Base-by-base conservation (phyloP, 1,140 invertebrate genomes). In the Mizuhopecten yessoensis region DNA sequence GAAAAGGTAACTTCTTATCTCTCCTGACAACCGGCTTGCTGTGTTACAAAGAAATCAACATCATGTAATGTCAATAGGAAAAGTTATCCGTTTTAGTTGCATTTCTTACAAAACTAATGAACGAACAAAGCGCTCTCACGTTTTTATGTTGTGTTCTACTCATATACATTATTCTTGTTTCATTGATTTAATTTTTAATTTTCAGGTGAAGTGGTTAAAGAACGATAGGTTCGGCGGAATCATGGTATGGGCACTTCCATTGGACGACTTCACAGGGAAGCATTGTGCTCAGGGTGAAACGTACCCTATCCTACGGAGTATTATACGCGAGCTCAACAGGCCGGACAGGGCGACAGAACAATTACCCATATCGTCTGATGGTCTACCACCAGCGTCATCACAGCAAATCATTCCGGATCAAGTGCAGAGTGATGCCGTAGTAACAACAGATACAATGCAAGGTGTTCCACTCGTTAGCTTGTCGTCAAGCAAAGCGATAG, bases 241-340 rank as follows among this genome's bases (percentile, higher is more conserved):
- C 33, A 99, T 99, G 98, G 98, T 99, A 0, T 99, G 99, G 99
- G 99, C 98, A 0, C 97, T 99, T 0, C 98, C 99, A 94, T 99
- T 99, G 98, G 99, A 99, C 94, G 99, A 99, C 96, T 99, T 99
- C 97, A 97, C 97, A 91, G 57, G 57, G 9, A 97, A 97, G 3
- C 90, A 90, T n/a, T 99, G 99, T 96, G 98, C 98, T 33, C 5
- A 97, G 75, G 98, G 98, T 34, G 98, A 98, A 96, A 75, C 57
- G 5, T 75, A 75, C 57, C 57, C 57, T 75, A 75, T 75, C 23
- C 23, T 75, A 5, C 57, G 57, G 1, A 75, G n/a, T 75, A 75
- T 75, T 29, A n/a, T 75, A 23, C 0, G n/a, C 5, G 57, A 75
- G n/a, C 57, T 75, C n/a, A 75, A 75, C 57, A n/a, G n/a, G 11